Percentiles rank a stretch among this genome's conserved stretches.
Evolutionary conservation across 2,797 vertebrate species (phyloP).

Genomic region (Gastrophryne carolinensis): DNA sequence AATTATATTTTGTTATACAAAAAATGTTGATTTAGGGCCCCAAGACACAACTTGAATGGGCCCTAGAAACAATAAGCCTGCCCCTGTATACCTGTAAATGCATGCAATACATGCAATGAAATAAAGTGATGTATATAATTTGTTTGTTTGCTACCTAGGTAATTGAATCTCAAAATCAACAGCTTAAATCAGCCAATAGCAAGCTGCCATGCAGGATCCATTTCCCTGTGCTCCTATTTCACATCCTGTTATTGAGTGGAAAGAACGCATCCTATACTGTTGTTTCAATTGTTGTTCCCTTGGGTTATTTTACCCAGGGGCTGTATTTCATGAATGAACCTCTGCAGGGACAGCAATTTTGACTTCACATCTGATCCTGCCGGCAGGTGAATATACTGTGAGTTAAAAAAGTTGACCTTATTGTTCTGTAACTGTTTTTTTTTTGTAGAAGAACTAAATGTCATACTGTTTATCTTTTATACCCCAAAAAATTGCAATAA

Average conservation of each 20-base stretch:
- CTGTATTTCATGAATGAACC: slow-evolving; percentile 48
- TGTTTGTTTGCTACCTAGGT: not conserved
- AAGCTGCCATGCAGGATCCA: not conserved
- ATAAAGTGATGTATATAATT: not conserved
- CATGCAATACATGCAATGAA: too few relatives aligned
- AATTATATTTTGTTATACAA: too few relatives aligned
- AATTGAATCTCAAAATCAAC: not conserved
- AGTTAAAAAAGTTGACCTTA: too few relatives aligned
- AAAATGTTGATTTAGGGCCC: too few relatives aligned
- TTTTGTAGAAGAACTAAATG: too few relatives aligned
- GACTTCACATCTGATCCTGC: slow-evolving; percentile 32
- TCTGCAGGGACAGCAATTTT: slow-evolving; percentile 20
- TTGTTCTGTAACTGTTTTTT: too few relatives aligned
- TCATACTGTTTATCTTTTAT: too few relatives aligned
- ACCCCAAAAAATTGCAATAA: too few relatives aligned
- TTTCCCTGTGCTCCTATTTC: not conserved
- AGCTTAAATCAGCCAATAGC: not conserved
- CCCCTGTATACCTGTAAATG: too few relatives aligned
- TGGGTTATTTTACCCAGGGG: slow-evolving; percentile 3
- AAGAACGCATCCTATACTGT: slow-evolving; percentile 7
- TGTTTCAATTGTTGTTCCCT: slow-evolving; percentile 20
- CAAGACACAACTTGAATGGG: not conserved
- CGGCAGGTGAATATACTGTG: too few relatives aligned
- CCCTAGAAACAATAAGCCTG: too few relatives aligned
- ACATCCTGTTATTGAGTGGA: slow-evolving; percentile 28